Base-by-base conservation (phyloP, 2,797 vertebrate genomes). In the Crocodylus rhombifer region DNA sequence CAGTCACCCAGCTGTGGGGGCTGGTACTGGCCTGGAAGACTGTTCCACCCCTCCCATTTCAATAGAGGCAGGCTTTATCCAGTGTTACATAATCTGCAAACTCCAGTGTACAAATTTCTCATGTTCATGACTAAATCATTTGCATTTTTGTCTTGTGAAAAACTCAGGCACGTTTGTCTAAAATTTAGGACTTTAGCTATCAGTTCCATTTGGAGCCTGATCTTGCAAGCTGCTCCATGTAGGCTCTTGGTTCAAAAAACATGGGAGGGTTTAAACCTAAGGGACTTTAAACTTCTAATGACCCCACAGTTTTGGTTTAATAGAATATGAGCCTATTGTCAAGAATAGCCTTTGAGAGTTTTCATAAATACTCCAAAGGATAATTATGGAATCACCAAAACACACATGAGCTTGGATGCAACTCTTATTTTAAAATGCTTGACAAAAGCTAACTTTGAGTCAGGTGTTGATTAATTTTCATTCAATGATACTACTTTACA, bases 221-320 rank as follows among this genome's bases (percentile, higher is more conserved):
- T 93, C 82, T 87, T 87, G 89, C 85, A 95, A 92, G 74, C 75
- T 80, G 17, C n/a, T 87, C 28, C 63, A 63, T 2, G 2, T 75
- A 93, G 82, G 92, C 92, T 84, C 89, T 69, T 88, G 92, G n/a
- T 51, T 79, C 91, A 84, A 3, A 42, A 74, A 82, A 80, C 58
- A 84, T 10, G 62, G 84, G 28, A 14, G 30, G 71, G 3, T 87
- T 95, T 95, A 85, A 51, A 51, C 91, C 77, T 71, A 77, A 91
- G 79, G 77, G 16, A 62, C 75, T 92, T 91, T 64, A 75, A 8
- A 88, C 10, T 65, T 42, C 77, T 23, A 56, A 84, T 65, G 78
- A 74, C 14, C 79, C 83, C 89, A 51, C 15, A 85, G 51, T 23
- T 81, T 63, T 6, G 12, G 88, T 94, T 88, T 87, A 65, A 91